Evolutionary conservation across 2,888 invertebrate species (phyloP).

Genomic region (Diarsia rubi): DNA sequence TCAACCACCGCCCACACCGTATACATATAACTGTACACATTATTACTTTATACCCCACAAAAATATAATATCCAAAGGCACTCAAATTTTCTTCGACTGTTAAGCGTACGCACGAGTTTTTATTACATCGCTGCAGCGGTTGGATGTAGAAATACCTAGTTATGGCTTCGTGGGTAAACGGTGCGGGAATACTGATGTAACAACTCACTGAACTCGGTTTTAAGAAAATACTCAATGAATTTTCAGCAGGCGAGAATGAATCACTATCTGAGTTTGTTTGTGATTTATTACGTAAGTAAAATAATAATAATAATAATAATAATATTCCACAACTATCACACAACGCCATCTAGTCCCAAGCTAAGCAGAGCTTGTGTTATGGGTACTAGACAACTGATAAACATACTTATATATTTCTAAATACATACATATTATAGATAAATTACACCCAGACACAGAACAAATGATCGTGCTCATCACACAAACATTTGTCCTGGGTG

Average conservation of each 20-base stretch:
- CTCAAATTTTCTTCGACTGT: constrained; percentile 63
- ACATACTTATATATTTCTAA: too few relatives aligned
- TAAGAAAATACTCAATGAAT: constrained; percentile 44
- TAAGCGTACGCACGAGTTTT: constrained; percentile 58
- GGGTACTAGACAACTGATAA: too few relatives aligned
- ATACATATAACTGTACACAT: constrained; percentile 15
- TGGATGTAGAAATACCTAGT: constrained; percentile 57
- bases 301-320: too few relatives aligned
- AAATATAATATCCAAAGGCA: constrained; percentile 57
- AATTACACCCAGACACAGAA: too few relatives aligned
- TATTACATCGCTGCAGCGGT: constrained; percentile 50
- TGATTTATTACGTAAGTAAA: constrained; percentile 7
- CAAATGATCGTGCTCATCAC: too few relatives aligned
- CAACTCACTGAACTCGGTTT: constrained; percentile 47
- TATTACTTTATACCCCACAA: constrained; percentile 55
- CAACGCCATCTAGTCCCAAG: too few relatives aligned
- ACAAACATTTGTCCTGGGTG: too few relatives aligned
- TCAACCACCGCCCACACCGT: not conserved
- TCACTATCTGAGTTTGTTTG: constrained; percentile 22
- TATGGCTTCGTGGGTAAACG: constrained; percentile 48
- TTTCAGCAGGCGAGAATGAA: constrained; percentile 33
- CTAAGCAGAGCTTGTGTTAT: too few relatives aligned
- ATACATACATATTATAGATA: too few relatives aligned
- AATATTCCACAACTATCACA: too few relatives aligned
- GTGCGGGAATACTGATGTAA: constrained; percentile 57